phyloP scores from a whole-genome alignment of 1,140 invertebrate species.

The Halyomorpha halys region DNA sequence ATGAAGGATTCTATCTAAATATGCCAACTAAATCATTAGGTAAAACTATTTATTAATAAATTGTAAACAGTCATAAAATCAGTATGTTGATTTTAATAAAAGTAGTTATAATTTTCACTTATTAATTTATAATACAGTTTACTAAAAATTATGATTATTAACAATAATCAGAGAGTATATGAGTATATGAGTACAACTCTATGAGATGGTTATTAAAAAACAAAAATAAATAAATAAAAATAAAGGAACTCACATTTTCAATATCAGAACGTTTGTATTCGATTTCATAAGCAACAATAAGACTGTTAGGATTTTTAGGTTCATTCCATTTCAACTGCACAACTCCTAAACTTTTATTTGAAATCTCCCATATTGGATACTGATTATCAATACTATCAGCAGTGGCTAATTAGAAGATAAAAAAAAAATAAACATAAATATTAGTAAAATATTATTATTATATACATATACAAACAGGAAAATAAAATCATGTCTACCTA shows the following conservation, averaged over 20 bases:
- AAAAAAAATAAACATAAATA: background rate
- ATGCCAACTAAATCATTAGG: no score
- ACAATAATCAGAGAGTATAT: no score
- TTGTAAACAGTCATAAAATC: no score
- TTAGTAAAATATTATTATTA: constrained; percentile 3
- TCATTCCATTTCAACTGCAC: constrained; percentile 55
- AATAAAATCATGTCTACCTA: constrained; percentile 10
- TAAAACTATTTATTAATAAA: no score
- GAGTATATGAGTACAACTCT: no score
- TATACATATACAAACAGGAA: background rate
- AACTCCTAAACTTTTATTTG: constrained; percentile 29
- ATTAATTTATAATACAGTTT: no score
- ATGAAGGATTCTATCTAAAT: no score
- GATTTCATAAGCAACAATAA: constrained; percentile 72
- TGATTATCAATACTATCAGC: constrained; percentile 31
- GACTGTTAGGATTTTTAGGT: constrained; percentile 72
- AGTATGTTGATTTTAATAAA: no score
- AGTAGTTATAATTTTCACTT: no score
- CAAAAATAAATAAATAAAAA: constrained; percentile 6
- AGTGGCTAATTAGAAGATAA: constrained; percentile 25
- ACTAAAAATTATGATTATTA: no score
- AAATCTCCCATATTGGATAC: constrained; percentile 27
- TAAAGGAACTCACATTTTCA: constrained; percentile 41
- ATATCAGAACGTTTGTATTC: constrained; percentile 54
- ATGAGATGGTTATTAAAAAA: no score